Conservation (phyloP, 2,113 vertebrate genomes). For the Garra rufa region DNA sequence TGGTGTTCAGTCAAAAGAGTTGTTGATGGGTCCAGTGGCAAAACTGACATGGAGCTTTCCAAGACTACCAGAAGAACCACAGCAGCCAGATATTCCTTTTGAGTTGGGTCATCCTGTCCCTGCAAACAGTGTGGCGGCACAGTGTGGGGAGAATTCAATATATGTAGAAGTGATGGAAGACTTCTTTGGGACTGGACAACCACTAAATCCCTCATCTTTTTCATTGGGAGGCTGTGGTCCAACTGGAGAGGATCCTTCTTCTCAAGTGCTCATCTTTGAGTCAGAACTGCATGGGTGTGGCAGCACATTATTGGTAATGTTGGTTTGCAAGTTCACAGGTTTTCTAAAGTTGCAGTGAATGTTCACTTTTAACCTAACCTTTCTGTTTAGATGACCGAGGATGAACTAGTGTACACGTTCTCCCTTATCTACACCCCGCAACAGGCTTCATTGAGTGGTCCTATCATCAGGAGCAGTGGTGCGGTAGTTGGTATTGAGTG, state of each 20-base stretch:
- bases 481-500: constrained; percentile 64
- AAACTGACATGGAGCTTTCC: constrained; percentile 45
- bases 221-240: constrained; percentile 66
- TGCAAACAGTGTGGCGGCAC: constrained; percentile 56
- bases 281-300: constrained; percentile 60
- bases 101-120: constrained; percentile 43
- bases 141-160: constrained; percentile 62
- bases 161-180: constrained; percentile 63
- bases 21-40: constrained; percentile 38
- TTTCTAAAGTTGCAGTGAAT: too few species aligned
- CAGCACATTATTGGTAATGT: constrained; percentile 56
- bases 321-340: too few species aligned
- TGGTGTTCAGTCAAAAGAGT: constrained; percentile 1
- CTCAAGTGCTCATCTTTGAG: constrained; percentile 60
- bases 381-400: constrained; percentile 64
- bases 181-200: constrained; percentile 69
- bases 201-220: constrained; percentile 61
- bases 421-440: constrained; percentile 62
- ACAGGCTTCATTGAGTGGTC: constrained; percentile 47
- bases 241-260: background rate
- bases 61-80: background rate
- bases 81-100: background rate
- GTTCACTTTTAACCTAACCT: too few species aligned
- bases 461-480: constrained; percentile 64
- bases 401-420: constrained; percentile 62